Conservation (phyloP, 2,888 invertebrate genomes). For the Polydrusus tereticollis region DNA sequence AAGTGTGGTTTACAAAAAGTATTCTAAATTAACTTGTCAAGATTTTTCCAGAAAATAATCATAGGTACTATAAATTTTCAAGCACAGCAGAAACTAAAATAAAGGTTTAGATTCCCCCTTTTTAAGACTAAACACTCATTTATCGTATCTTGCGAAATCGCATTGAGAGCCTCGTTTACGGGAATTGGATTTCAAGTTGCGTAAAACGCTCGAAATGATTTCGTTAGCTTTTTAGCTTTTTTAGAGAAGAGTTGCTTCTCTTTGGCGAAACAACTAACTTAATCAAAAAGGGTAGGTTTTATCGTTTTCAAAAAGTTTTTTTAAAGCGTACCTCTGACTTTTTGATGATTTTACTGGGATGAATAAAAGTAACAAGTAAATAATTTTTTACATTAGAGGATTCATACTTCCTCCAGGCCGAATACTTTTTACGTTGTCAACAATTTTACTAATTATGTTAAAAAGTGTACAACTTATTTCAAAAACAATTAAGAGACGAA, state of each 20-base stretch:
- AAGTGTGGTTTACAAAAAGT: background rate
- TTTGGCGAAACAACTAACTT: slow-evolving; percentile 40
- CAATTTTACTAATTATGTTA: no score
- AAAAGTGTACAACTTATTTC: no score
- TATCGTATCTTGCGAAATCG: slow-evolving; percentile 46
- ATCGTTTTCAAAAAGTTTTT: slow-evolving; percentile 25
- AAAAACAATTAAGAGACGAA: no score
- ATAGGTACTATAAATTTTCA: background rate
- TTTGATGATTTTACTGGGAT: background rate
- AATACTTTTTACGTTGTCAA: no score
- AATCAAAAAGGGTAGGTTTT: slow-evolving; percentile 34
- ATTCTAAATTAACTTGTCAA: slow-evolving; percentile 2
- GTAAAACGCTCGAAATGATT: slow-evolving; percentile 45
- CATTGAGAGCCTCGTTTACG: slow-evolving; percentile 40
- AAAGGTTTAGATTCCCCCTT: slow-evolving; percentile 35
- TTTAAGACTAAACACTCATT: slow-evolving; percentile 48
- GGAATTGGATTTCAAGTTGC: slow-evolving; percentile 49
- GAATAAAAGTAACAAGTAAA: background rate
- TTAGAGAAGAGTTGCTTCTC: slow-evolving; percentile 31
- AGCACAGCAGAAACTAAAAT: slow-evolving; percentile 34
- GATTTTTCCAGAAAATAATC: background rate
- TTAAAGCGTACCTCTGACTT: slow-evolving; percentile 1
- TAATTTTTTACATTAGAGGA: background rate
- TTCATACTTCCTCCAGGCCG: no score
- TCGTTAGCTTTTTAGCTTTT: slow-evolving; percentile 42